Conservation (phyloP, 2,113 vertebrate species). For the Eptesicus fuscus region DNA sequence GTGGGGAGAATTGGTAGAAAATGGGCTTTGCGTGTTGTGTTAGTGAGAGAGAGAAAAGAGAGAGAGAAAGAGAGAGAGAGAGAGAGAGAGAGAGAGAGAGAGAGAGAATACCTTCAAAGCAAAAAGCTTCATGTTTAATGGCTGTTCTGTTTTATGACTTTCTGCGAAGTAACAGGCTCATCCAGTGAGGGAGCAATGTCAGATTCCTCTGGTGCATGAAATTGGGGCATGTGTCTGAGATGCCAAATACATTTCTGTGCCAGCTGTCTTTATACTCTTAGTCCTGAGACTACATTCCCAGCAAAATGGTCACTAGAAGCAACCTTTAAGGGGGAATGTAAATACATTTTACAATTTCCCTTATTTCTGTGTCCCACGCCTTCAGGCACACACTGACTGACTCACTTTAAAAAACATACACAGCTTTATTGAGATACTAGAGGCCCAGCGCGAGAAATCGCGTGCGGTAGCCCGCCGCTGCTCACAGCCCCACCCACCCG, state of each 20-base stretch:
- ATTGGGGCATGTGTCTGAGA: constrained; percentile 22
- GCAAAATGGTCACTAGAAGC: background rate
- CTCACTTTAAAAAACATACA: background rate
- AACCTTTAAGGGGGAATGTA: background rate
- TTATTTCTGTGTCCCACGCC: background rate
- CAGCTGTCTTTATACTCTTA: constrained; percentile 26
- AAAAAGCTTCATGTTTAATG: background rate
- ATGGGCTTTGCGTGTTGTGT: background rate
- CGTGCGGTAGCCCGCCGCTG: too few relatives aligned
- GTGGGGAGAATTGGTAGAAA: background rate
- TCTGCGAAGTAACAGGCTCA: background rate
- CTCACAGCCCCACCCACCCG: too few relatives aligned
- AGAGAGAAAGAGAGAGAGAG: too few relatives aligned
- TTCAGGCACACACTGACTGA: background rate
- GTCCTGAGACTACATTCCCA: background rate
- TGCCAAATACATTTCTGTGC: constrained; percentile 15
- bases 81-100: background rate
- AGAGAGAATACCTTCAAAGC: background rate
- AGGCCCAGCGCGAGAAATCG: too few relatives aligned
- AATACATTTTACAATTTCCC: background rate
- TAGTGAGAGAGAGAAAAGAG: too few relatives aligned
- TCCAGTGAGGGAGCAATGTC: background rate
- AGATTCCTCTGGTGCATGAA: background rate
- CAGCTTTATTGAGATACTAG: background rate
- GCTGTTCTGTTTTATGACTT: background rate